These are phyloP conservation scores for Camponotus pennsylvanicus DNA, from an alignment of 1,140 invertebrate species.

Conservation along the genomic window DNA sequence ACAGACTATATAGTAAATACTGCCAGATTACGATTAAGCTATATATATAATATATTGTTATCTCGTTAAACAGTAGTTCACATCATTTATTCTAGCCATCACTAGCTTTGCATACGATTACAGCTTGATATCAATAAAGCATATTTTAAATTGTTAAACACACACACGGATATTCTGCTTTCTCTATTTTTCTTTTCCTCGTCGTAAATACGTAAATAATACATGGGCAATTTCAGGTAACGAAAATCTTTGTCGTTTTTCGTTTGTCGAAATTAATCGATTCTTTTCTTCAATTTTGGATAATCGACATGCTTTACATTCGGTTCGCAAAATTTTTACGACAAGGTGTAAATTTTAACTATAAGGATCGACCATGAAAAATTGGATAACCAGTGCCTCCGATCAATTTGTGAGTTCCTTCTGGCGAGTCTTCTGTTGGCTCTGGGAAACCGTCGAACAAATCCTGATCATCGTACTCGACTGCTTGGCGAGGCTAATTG, in stretches of 20 bases:
- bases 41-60: background rate
- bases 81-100: slow-evolving; percentile 17
- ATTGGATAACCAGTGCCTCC: slow-evolving; percentile 57
- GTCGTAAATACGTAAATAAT: background rate
- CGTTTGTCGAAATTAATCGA: slow-evolving; percentile 25
- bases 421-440: slow-evolving; percentile 65
- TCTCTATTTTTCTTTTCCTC: background rate
- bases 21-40: slow-evolving; percentile 66
- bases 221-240: slow-evolving; percentile 18
- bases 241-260: background rate
- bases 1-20: slow-evolving; percentile 52
- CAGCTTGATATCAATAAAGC: slow-evolving; percentile 58
- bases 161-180: background rate
- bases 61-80: slow-evolving; percentile 16
- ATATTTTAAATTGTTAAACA: slow-evolving; percentile 37
- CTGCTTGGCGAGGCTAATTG: slow-evolving; percentile 74
- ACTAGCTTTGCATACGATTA: slow-evolving; percentile 12
- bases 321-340: slow-evolving; percentile 28
- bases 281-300: slow-evolving; percentile 14
- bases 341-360: slow-evolving; percentile 13
- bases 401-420: slow-evolving; percentile 70
- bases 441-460: slow-evolving; percentile 77
- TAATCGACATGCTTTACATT: background rate
- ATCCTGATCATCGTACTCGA: slow-evolving; percentile 77
- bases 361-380: slow-evolving; percentile 60